Conservation (phyloP, 2,113 vertebrate genomes). For the Todiramphus saurophagus region DNA sequence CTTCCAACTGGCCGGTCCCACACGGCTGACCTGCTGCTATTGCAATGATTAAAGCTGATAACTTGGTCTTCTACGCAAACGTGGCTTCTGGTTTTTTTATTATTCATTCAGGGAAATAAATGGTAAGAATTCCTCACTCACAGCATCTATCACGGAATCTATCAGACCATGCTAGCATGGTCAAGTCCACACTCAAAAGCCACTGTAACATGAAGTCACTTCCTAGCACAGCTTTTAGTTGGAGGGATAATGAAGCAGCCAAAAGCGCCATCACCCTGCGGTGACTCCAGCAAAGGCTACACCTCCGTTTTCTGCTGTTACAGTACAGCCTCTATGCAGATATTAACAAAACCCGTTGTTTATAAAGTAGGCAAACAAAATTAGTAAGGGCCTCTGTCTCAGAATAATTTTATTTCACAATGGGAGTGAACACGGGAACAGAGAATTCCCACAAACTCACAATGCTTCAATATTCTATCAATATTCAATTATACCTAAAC, state of each 20-base stretch:
- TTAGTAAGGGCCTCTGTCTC: not conserved
- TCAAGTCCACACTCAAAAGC: not conserved
- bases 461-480: not conserved
- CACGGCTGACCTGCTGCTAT: not conserved
- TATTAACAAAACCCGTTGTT: not conserved
- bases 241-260: not conserved
- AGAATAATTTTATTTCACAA: not conserved
- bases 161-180: not conserved
- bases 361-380: not conserved
- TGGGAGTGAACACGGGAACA: not conserved
- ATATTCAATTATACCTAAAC: not conserved
- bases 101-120: not conserved
- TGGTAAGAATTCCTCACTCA: not conserved
- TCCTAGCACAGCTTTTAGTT: not conserved
- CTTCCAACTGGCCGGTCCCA: not conserved
- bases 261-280: not conserved
- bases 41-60: not conserved
- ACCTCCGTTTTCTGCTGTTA: not conserved
- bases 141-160: not conserved
- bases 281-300: not conserved
- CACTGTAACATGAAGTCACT: not conserved
- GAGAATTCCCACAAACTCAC: not conserved
- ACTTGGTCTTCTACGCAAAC: not conserved
- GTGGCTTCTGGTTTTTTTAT: no score
- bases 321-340: not conserved